Percentiles rank a stretch among this genome's conserved stretches.
Evolutionary conservation across 2,797 vertebrate species (phyloP).

Genomic region (Rallus crepitans): DNA sequence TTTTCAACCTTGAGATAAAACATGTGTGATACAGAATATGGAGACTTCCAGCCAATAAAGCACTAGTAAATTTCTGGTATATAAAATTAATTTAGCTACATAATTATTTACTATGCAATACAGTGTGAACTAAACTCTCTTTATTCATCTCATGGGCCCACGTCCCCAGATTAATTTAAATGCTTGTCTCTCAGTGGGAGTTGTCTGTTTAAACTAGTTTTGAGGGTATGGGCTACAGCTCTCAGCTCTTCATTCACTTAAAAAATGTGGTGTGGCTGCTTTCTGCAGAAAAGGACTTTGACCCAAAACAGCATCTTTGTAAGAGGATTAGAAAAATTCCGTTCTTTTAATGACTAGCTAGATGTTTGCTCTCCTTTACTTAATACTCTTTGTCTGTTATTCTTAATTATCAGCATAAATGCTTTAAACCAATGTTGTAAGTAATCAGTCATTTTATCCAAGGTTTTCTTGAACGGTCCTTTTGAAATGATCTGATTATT

Average conservation of each 20-base stretch:
- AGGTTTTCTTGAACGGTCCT: slow-evolving; percentile 22
- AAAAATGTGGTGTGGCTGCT: slow-evolving; percentile 54
- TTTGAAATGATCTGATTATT: slow-evolving; percentile 53
- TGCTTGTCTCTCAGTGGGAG: slow-evolving; percentile 46
- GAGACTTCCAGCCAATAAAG: slow-evolving; percentile 14
- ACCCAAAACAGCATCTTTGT: slow-evolving; percentile 71
- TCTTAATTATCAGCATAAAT: slow-evolving; percentile 63
- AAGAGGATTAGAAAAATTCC: slow-evolving; percentile 77
- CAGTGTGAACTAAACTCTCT: background rate
- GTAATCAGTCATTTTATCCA: slow-evolving; percentile 39
- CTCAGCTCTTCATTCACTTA: slow-evolving; percentile 43
- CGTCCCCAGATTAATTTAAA: slow-evolving; percentile 5
- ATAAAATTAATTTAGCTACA: slow-evolving; percentile 31
- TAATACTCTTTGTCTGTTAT: slow-evolving; percentile 56
- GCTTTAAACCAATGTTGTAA: slow-evolving; percentile 54
- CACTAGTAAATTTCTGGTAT: background rate
- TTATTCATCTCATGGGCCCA: slow-evolving; percentile 1
- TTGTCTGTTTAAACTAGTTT: slow-evolving; percentile 49
- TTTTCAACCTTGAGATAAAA: slow-evolving; percentile 53
- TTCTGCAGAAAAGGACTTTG: slow-evolving; percentile 61
- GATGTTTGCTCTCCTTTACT: slow-evolving; percentile 61
- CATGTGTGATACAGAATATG: slow-evolving; percentile 15
- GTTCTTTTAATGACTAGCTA: slow-evolving; percentile 64
- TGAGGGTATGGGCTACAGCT: background rate
- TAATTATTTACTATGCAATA: background rate